Evolutionary conservation across 2,113 vertebrate genomes (phyloP).

Genomic region (Archilochus colubris): DNA sequence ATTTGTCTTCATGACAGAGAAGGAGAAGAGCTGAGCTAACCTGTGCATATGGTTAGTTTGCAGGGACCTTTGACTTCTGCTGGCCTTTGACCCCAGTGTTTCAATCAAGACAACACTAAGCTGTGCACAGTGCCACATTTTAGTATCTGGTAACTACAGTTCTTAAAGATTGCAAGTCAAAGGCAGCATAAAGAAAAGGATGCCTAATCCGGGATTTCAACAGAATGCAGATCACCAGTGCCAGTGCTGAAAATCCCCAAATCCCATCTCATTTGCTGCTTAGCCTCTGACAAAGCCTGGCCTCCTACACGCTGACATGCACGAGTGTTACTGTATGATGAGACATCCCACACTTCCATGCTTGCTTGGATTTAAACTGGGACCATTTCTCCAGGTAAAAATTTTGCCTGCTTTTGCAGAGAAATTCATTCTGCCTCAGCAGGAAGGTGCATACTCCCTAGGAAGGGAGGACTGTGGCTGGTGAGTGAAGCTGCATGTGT

Average conservation of each 20-base stretch:
- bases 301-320: not conserved
- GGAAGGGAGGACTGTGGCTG: not conserved
- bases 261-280: no score
- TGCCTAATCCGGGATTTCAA: not conserved
- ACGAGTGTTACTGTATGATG: not conserved
- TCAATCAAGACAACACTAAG: constrained; percentile 57
- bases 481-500: no score
- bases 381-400: not conserved
- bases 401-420: not conserved
- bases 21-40: constrained; percentile 42
- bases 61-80: constrained; percentile 61
- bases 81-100: constrained; percentile 67
- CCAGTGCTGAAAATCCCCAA: not conserved
- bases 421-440: not conserved
- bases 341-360: not conserved
- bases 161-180: not conserved
- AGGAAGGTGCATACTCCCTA: no score
- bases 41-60: constrained; percentile 42
- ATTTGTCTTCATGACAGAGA: constrained; percentile 78
- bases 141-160: not conserved
- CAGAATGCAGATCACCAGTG: not conserved
- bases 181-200: not conserved
- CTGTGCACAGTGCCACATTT: not conserved
- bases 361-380: not conserved
- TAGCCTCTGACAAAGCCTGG: not conserved